A percentile compares a stretch with the other conserved stretches of the same genome.
Conservation (phyloP, 1,140 invertebrate species). For the Bombus vancouverensis region DNA sequence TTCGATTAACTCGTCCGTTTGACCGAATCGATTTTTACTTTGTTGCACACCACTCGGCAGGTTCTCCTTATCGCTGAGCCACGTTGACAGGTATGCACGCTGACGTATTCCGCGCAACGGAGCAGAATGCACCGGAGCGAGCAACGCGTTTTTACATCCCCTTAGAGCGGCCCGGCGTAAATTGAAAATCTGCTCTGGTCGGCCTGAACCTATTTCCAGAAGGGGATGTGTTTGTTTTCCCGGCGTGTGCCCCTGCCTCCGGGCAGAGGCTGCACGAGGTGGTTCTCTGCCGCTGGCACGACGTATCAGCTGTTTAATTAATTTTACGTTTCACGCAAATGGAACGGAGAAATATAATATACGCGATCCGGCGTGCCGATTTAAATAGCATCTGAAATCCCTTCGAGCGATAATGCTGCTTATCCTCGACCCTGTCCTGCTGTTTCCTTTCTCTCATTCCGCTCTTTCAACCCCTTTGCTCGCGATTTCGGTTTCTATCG, state of each 20-base stretch:
- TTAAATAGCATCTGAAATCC: slow-evolving; percentile 51
- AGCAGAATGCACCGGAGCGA: slow-evolving; percentile 45
- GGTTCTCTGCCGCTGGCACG: slow-evolving; percentile 30
- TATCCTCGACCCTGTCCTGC: background rate
- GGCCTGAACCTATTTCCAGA: slow-evolving; percentile 51
- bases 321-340: slow-evolving; percentile 73
- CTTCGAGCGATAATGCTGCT: slow-evolving; percentile 21
- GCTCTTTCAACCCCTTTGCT: background rate
- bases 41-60: slow-evolving; percentile 3
- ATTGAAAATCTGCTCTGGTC: slow-evolving; percentile 65
- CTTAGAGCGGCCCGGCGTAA: slow-evolving; percentile 51
- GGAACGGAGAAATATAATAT: slow-evolving; percentile 75
- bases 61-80: slow-evolving; percentile 50
- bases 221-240: slow-evolving; percentile 63
- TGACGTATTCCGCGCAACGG: slow-evolving; percentile 60
- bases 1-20: slow-evolving; percentile 56
- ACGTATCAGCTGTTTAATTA: slow-evolving; percentile 76
- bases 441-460: slow-evolving; percentile 15
- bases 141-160: slow-evolving; percentile 49
- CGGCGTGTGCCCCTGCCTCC: slow-evolving; percentile 36
- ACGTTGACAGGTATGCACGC: slow-evolving; percentile 43
- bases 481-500: background rate
- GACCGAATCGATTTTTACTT: slow-evolving; percentile 55
- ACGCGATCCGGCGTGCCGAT: slow-evolving; percentile 60
- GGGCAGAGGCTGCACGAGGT: slow-evolving; percentile 21